Evolutionary conservation across 2,113 vertebrate genomes (phyloP), one percentile per base, ranked within the genome.

Genomic region (Chlamydotis undulata): DNA sequence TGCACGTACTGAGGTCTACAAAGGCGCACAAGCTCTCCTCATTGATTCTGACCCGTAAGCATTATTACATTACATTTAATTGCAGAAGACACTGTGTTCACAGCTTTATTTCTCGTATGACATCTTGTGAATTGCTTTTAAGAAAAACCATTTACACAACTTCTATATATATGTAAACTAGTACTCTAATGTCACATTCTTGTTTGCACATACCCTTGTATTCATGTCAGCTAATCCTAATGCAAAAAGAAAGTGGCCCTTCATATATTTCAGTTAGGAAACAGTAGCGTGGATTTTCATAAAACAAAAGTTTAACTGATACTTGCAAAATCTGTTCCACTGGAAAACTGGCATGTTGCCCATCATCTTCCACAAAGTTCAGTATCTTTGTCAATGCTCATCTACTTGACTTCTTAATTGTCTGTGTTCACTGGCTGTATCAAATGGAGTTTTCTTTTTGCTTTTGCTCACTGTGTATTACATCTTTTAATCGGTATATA

Each of bases 401-500:
- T 95, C 92, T 92, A 71, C 47, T 92, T 87, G 91, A 92, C 87
- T 97, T 97, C 95, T 93, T 97, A 96, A 96, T 95, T 93, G 90
- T 92, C 43, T 82, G 2, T 92, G 68, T 41, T 88, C 93, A 96
- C 64, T 83, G 60, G 39, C 87, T 96, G 89, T 92, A 83, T 95
- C 95, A 89, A 97, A 95, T 94, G 83, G 93, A 91, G 87, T 90
- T 98, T 97, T 88, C 90, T 74, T 97, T 95, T 95, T 92, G 96
- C 93, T 78, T 98, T 92, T 93, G 82, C 88, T 98, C 94, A 55
- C 89, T 94, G 91, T 75, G 76, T 95, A 94, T 97, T 97, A 96
- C 93, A 97, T 97, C 96, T 98, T 98, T 98, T 98, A 98, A 98
- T 98, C 94, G 96, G 96, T 94, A 97, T 95, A 98, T 97, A 98